Evolutionary conservation across 2,888 invertebrate species (phyloP), one percentile per base, ranked within the genome.

Genomic region (Melitaea athalia): DNA sequence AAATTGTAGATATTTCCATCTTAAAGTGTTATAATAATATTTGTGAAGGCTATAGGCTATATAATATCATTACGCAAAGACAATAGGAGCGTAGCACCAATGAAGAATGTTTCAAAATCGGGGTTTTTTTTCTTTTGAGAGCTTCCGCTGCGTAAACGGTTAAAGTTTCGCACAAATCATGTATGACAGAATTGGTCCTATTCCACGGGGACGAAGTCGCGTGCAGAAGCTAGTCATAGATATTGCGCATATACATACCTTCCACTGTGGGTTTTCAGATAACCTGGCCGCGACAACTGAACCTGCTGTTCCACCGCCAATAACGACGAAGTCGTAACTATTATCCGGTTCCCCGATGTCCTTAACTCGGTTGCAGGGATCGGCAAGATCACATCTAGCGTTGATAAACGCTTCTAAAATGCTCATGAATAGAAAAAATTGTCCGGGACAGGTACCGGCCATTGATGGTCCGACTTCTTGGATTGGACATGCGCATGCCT

Each of bases 271-370:
- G 55, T 94, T 93, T 78, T 95, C 95, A 17, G 95, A 94, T n/a
- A 96, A 82, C 67, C 95, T 90, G 0, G 91, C 94, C 10, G 95
- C 95, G 0, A 95, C 93, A 10, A 94, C 94, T 0, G 95, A 86
- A 0, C 95, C 95, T 0, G 94, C 95, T 4, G 95, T 94, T 0
- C 95, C 95, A 4, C 95, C 95, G 0, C 95, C 95, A 12, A 95
- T 87, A 7, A 95, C 95, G 43, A 95, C 93, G 77, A 95, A 95
- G 79, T 95, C 95, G 74, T 95, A 95, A 64, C 86, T 92, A 0
- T 87, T 81, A 64, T 94, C 93, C 3, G 80, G 78, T 0, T 79
- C 79, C 1, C 86, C 81, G 63, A 77, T 82, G 8, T 94, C 93
- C 12, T 68, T 79, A 6, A 95, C 91, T 59, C 95, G 88, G 68